Evolutionary conservation across 2,888 invertebrate genomes (phyloP), one percentile per base, ranked within the genome.

Genomic region (Sympetrum striolatum): DNA sequence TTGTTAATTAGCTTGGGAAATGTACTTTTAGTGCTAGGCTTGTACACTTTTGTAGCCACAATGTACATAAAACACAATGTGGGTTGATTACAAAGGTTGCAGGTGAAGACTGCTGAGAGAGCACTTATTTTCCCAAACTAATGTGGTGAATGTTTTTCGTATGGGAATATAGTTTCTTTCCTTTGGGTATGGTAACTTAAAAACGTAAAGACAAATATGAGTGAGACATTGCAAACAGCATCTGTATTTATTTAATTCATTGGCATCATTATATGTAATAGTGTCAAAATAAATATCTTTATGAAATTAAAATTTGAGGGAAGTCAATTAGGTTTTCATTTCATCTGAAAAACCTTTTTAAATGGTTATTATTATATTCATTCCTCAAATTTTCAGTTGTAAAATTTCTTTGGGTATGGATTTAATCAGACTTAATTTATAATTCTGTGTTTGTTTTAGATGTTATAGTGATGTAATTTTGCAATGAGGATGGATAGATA

Each of bases 11-110:
- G 86, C 12, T 86, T 86, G 86, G 64, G 82, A 39, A 86, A 86
- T 60, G 86, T 86, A 86, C 60, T 86, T 86, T 64, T 86, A 86
- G 60, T 86, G 86, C 86, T 86, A 86, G 86, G 60, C 86, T 86
- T 86, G 86, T 86, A 86, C 86, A 86, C 60, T 86, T 60, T 86
- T 60, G 73, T 86, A 86, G 86, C 60, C 58, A 37, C 39, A 37
- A 60, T 37, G 37, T 64, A 58, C 22, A 60, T 39, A 31, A 37
- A 37, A 64, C 12, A n/a, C 39, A 37, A 60, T 22, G 60, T 64
- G 64, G 60, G 60, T 60, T n/a, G 64, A 86, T 60, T 37, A 86
- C 58, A 60, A 86, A 53, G 44, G 60, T 31, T 73, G 6, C 73
- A 86, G 39, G 58, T 58, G 35, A 60, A n/a, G 60, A 37, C 58